Base-by-base conservation (phyloP, 2,113 vertebrate species). In the Oncorhynchus gorbuscha region DNA sequence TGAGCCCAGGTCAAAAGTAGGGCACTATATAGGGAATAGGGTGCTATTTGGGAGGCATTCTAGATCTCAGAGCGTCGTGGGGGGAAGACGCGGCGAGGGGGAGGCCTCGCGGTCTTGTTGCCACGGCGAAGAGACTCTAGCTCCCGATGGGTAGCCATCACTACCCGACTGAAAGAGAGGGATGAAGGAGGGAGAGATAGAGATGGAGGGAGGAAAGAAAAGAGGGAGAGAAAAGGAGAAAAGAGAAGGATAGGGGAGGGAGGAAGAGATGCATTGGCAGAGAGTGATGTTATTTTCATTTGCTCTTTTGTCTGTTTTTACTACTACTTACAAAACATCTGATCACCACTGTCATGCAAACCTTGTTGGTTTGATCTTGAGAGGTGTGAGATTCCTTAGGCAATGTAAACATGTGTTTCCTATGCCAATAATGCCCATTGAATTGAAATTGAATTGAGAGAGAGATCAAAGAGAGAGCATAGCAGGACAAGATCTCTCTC, bases 61-160 rank as follows among this genome's bases (percentile, higher is more conserved):
- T 28, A 30, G 64, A 67, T 4, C 20, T 77, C 0, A 28, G 66
- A 70, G 22, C 22, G 51, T 22, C 59, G 59, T 22, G 18, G 59
- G 20, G 59, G 5, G 59, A 62, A 22, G 59, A 11, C 32, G 78
- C 74, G 87, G 18, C 71, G 79, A 18, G 1, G 16, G 1, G 70
- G 69, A 9, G 75, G 73, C 35, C 79, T 91, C 7, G 73, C 76
- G 30, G 62, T 59, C 86, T 82, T 88, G 59, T 71, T 85, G 69
- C 79, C 77, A 8, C 90, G 88, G 1, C 86, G 91, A 32, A 91
- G 65, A 12, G 77, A 85, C 64, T 90, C 90, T 79, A 93, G 70
- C 74, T 92, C 85, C 24, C 88, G 81, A 5, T 91, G 88, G 67
- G 90, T 75, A 0, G 81, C 84, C 93, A 94, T 94, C 0, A 93